Base-by-base conservation (phyloP, 2,888 invertebrate species). In the Arrhopalites spinosus region DNA sequence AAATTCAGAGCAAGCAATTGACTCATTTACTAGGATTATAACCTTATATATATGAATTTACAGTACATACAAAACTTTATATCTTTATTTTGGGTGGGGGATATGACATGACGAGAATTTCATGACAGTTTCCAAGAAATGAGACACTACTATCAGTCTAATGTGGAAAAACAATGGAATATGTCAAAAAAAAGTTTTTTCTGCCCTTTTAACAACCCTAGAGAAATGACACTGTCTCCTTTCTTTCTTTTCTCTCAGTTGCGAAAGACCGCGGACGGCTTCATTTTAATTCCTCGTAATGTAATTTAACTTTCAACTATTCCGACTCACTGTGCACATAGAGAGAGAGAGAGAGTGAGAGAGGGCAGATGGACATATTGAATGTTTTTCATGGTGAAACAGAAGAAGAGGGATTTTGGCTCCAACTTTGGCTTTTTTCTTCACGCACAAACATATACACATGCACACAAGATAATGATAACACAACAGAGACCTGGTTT, bases 281-380 rank as follows among this genome's bases (percentile, higher is more conserved):
- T 50, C 50, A 50, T 50, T 50, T 50, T 50, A 50, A 50, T 50
- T 50, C 50, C 15, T 50, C 15, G 50, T 50, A 50, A 50, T 50
- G 50, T 36, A 36, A 36, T 36, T 36, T 36, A 36, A 36, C 50
- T n/a, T 50, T n/a, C 2, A 50, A 50, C 17, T 17, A 2, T 3
- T n/a, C 17, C n/a, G 45, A 50, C 50, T 17, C 50, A 3, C 15
- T 17, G 17, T 50, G 8, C 50, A n/a, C n/a, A n/a, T n/a, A n/a
- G 15, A n/a, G n/a, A n/a, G 15, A n/a, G 15, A n/a, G 50, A 3
- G 17, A 8, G 50, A 3, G 17, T 50, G 17, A n/a, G 50, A n/a
- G 50, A n/a, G 50, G 15, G 50, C 36, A 36, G 36, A 36, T 36
- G 36, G n/a, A n/a, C n/a, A n/a, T 36, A 36, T 11, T 17, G 17